phyloP scores from a whole-genome alignment of 2,113 vertebrate species.

The Nothoprocta pentlandii region DNA sequence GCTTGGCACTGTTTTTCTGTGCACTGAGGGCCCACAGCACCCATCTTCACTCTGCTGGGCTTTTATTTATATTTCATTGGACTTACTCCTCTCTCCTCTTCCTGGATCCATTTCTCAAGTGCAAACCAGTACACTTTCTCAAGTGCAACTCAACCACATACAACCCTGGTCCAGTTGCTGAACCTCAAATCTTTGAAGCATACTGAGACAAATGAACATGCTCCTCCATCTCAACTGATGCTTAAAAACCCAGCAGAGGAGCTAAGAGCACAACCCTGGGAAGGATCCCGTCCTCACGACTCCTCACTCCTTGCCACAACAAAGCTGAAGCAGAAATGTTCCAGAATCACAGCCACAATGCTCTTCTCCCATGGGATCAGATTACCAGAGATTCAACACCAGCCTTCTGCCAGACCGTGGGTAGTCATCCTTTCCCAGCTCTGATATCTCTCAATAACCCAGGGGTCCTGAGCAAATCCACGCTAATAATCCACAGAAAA shows the following conservation, averaged over 20 bases:
- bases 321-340: not conserved
- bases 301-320: not conserved
- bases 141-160: not conserved
- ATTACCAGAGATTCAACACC: not conserved
- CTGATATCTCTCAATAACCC: not conserved
- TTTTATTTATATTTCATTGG: slow-evolving; percentile 23
- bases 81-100: not conserved
- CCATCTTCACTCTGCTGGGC: not conserved
- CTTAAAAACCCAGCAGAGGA: not conserved
- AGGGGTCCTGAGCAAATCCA: not conserved
- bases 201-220: not conserved
- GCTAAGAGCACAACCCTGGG: not conserved
- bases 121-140: not conserved
- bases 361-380: not conserved
- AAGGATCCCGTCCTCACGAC: not conserved
- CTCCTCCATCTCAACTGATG: not conserved
- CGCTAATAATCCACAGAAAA: not conserved
- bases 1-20: slow-evolving; percentile 11
- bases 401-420: slow-evolving; percentile 29
- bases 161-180: not conserved
- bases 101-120: not conserved
- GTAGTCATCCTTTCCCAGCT: not conserved
- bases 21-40: not conserved
- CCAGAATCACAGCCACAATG: not conserved
- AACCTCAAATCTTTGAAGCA: not conserved